Base-by-base conservation (phyloP, 1,140 invertebrate species). In the Helicoverpa armigera region DNA sequence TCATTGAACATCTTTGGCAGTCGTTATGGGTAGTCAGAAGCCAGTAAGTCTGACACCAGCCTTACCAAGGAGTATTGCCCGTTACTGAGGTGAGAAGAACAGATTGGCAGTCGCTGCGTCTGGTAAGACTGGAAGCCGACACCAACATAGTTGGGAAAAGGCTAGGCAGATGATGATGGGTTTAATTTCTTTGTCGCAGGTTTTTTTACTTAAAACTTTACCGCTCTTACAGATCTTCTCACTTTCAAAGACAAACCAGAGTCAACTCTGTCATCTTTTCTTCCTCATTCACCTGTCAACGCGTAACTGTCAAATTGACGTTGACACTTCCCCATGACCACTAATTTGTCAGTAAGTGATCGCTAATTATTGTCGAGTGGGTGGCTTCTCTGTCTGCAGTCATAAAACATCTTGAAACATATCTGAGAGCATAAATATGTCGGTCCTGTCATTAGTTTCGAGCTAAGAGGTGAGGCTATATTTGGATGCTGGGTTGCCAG, bases 331-430 rank as follows among this genome's bases (percentile, higher is more conserved):
- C 14, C 3, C 35, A 16, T 14, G n/a, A 67, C 50, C n/a, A 35
- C 63, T 67, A 67, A 67, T 67, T 67, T 48, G 63, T 67, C 63
- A 67, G 35, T 67, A 67, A 67, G 63, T 48, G 16, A 50, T 18
- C 7, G 16, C 35, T 67, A 67, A 67, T 67, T 67, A 67, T 67
- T 50, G 10, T 11, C 63, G 43, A 50, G n/a, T 50, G 14, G 63
- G 14, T 50, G 35, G 14, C 63, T 1, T 50, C n/a, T 67, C 63
- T 35, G 50, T 67, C n/a, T 4, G 4, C 63, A 16, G 35, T 16
- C 9, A 58, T 67, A 18, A 67, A 67, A 67, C 61, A 67, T 50
- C 9, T 31, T 0, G 14, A 2, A 65, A 63, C 31, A 65, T 67
- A 10, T 63, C 29, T 11, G 16, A 29, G 14, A 7, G 2, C 50